Evolutionary conservation across 2,888 invertebrate species (phyloP).

Genomic region (Leptinotarsa peninsularis): DNA sequence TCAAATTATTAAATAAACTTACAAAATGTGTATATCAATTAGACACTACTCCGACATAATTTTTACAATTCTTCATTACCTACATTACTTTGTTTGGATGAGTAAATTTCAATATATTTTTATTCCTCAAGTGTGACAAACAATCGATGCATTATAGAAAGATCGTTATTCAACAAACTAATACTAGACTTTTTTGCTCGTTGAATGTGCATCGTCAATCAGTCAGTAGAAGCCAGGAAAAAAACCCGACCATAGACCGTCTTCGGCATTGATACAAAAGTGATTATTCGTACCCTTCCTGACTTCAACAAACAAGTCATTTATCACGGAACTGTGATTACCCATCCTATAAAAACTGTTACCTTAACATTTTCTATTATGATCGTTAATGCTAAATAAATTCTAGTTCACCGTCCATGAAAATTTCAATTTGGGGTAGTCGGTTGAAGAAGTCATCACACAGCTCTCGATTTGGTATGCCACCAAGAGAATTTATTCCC

Average conservation of each 20-base stretch:
- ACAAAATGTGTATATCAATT: too few species aligned
- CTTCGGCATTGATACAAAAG: conserved; percentile 11
- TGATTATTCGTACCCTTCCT: conserved; percentile 13
- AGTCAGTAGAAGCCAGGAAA: neutral
- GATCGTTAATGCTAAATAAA: conserved; percentile 1
- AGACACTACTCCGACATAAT: too few species aligned
- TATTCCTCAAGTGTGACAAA: too few species aligned
- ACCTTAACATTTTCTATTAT: conserved; percentile 8
- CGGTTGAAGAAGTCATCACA: conserved; percentile 11
- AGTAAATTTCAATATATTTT: too few species aligned
- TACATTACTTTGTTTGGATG: too few species aligned
- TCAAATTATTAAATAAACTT: too few species aligned
- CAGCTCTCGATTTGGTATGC: neutral
- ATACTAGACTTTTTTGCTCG: conserved; percentile 5
- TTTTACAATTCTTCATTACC: too few species aligned
- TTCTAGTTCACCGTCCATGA: neutral
- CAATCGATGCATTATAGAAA: neutral
- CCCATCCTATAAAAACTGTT: conserved; percentile 4
- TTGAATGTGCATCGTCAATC: conserved; percentile 8
- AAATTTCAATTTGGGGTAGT: neutral
- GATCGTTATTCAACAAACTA: conserved; percentile 4
- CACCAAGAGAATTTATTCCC: neutral
- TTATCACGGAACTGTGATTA: conserved; percentile 11
- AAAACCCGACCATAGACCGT: neutral
- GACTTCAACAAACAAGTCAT: conserved; percentile 15